These are phyloP conservation scores for Ommatoiulus sabulosus DNA, from an alignment of 2,888 invertebrate genomes.

Conservation along the genomic window DNA sequence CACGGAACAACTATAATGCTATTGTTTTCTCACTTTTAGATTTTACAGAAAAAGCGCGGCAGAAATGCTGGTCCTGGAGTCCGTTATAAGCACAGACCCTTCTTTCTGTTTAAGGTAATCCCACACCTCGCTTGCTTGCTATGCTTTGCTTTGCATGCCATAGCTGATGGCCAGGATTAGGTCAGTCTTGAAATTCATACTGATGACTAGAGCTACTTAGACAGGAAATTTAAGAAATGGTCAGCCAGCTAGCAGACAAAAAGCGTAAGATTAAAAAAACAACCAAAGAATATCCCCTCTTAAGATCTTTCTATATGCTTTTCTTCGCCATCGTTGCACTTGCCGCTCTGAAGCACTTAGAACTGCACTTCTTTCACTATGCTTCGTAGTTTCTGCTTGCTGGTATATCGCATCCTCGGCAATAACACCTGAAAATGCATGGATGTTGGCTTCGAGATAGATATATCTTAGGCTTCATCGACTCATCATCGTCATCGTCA, in stretches of 20 bases:
- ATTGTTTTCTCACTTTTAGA: constrained; percentile 89
- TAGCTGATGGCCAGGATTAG: not conserved
- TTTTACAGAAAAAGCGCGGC: constrained; percentile 99
- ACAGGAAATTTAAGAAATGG: not conserved
- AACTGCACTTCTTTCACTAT: not conserved
- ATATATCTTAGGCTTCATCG: constrained; percentile 38
- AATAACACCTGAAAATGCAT: constrained; percentile 12
- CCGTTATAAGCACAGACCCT: constrained; percentile 82
- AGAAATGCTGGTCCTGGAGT: constrained; percentile 95
- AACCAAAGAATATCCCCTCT: not conserved
- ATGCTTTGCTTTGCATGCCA: constrained; percentile 58
- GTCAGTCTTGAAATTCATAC: not conserved
- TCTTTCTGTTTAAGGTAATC: constrained; percentile 97
- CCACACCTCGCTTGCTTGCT: constrained; percentile 60
- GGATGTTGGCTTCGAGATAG: not conserved
- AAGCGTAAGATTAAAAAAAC: not conserved
- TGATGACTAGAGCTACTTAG: constrained; percentile 5
- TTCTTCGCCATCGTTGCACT: constrained; percentile 17
- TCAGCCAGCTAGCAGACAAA: constrained; percentile 1
- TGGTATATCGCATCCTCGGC: not conserved
- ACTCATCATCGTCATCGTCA: not conserved
- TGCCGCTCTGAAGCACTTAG: not conserved
- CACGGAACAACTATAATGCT: constrained; percentile 55
- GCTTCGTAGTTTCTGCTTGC: not conserved
- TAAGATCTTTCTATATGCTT: not conserved